Conservation (phyloP, 2,888 invertebrate species). For the Agonopterix heracliana region DNA sequence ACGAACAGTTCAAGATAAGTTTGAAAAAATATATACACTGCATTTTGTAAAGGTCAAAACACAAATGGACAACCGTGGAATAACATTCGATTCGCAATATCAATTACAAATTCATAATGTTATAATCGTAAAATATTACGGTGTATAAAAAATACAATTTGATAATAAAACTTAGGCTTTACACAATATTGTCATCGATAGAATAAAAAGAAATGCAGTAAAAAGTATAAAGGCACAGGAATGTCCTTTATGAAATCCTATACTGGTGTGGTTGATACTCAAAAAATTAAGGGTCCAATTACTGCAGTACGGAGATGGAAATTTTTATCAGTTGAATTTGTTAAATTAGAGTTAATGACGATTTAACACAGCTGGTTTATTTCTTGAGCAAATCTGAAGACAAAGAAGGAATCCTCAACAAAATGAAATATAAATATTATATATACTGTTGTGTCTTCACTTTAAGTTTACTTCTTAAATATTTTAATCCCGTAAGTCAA, state of each 20-base stretch:
- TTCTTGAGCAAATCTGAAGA: too few relatives aligned
- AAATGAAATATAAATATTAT: too few relatives aligned
- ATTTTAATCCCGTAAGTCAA: too few relatives aligned
- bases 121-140: constrained; percentile 4
- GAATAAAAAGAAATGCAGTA: constrained; percentile 22
- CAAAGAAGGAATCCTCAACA: too few relatives aligned
- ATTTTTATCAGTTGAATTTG: too few relatives aligned
- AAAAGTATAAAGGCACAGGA: constrained; percentile 26
- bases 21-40: background rate
- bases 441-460: too few relatives aligned
- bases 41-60: background rate
- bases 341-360: too few relatives aligned
- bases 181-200: constrained; percentile 20
- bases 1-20: constrained; percentile 6
- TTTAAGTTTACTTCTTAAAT: too few relatives aligned
- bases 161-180: constrained; percentile 14
- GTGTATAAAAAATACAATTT: constrained; percentile 6
- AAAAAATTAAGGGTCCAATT: constrained; percentile 9
- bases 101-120: constrained; percentile 4
- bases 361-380: too few relatives aligned
- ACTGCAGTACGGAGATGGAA: too few relatives aligned
- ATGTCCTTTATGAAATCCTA: constrained; percentile 31
- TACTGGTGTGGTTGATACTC: constrained; percentile 5
- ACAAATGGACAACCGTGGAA: constrained; percentile 2
- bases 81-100: background rate